phyloP scores from a whole-genome alignment of 2,888 invertebrate genomes.

The Callyntrura guangdongensis region DNA sequence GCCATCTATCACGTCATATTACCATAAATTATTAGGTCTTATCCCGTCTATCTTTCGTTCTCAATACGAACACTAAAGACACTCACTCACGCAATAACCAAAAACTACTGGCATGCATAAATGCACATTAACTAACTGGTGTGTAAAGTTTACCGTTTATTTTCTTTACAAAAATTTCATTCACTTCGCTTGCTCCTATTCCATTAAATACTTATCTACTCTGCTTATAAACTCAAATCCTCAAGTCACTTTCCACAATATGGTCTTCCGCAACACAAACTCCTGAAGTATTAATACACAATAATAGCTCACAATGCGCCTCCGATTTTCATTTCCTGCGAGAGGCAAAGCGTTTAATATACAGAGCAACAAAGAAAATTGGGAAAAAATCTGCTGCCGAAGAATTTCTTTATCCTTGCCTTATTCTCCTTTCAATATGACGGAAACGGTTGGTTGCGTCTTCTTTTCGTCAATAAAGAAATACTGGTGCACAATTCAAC shows the following conservation, averaged over 20 bases:
- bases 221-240: background rate
- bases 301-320: background rate
- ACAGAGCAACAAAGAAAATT: slow-evolving; percentile 22
- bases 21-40: background rate
- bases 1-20: background rate
- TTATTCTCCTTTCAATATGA: slow-evolving; percentile 51
- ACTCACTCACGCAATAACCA: too few relatives aligned
- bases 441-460: slow-evolving; percentile 73
- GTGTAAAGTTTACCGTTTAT: background rate
- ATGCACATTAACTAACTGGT: background rate
- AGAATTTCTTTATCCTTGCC: slow-evolving; percentile 15
- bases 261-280: slow-evolving; percentile 3
- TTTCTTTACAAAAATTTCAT: slow-evolving; percentile 15
- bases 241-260: slow-evolving; percentile 16
- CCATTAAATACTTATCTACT: slow-evolving; percentile 22
- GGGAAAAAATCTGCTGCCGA: slow-evolving; percentile 28
- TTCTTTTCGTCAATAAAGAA: slow-evolving; percentile 32
- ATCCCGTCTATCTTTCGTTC: background rate
- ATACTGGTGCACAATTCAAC: slow-evolving; percentile 8
- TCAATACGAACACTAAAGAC: background rate
- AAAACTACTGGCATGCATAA: background rate
- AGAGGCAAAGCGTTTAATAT: background rate
- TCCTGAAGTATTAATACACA: background rate
- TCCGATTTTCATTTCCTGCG: background rate
- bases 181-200: background rate